A percentile compares a stretch with the other conserved stretches of the same genome.
phyloP scores from a whole-genome alignment of 1,140 invertebrate genomes.

The Babylonia areolata region DNA sequence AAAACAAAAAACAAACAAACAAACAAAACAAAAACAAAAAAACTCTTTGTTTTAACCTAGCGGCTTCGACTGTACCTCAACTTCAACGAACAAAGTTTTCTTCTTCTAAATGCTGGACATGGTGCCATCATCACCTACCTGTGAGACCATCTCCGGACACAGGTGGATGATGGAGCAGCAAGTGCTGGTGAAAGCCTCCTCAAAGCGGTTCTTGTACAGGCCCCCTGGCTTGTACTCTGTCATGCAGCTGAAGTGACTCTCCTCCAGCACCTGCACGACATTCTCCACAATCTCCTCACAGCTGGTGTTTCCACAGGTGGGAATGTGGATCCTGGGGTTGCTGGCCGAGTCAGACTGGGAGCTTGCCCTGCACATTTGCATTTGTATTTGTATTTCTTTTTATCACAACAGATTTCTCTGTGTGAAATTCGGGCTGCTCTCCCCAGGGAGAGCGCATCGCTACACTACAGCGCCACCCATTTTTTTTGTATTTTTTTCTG shows the following conservation, averaged over 20 bases:
- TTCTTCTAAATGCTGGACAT: no score
- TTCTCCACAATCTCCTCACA: neutral
- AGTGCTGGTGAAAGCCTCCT: neutral
- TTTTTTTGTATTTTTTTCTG: no score
- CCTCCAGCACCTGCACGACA: neutral
- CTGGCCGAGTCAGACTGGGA: neutral
- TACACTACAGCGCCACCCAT: no score
- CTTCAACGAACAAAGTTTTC: no score
- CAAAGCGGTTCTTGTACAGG: neutral
- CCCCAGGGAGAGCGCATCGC: no score
- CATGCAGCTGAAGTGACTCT: neutral
- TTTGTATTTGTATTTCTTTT: no score
- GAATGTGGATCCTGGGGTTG: neutral
- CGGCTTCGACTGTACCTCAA: no score
- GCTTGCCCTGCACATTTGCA: constrained; percentile 2
- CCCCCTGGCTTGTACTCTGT: neutral
- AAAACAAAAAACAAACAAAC: no score
- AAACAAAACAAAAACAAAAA: no score
- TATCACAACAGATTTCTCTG: no score
- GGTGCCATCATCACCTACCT: neutral
- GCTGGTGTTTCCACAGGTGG: neutral
- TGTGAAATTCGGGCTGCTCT: no score
- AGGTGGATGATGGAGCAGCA: neutral
- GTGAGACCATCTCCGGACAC: neutral
- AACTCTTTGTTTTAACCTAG: no score